Evolutionary conservation across 1,140 invertebrate genomes (phyloP).

Genomic region (Oryctes rhinoceros): DNA sequence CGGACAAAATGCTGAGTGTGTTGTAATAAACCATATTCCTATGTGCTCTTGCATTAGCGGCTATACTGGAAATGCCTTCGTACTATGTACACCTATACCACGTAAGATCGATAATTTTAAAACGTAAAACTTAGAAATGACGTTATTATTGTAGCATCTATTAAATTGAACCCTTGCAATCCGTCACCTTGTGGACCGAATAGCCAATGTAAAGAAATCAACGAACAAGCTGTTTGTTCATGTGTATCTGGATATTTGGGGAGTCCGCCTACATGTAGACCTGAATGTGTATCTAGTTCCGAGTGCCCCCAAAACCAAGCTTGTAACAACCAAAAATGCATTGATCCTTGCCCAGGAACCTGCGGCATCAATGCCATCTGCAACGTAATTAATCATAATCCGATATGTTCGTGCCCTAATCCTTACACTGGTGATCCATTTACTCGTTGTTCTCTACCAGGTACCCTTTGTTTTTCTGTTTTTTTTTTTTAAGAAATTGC

Average conservation of each 20-base stretch:
- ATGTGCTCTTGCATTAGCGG: constrained; percentile 74
- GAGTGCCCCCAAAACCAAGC: constrained; percentile 70
- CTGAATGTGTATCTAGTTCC: constrained; percentile 70
- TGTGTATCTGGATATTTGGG: constrained; percentile 64
- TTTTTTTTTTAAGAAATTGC: background rate
- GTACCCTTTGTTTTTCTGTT: constrained; percentile 35
- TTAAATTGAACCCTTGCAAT: constrained; percentile 58
- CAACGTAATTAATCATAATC: constrained; percentile 69
- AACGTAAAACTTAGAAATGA: background rate
- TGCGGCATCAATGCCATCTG: constrained; percentile 72
- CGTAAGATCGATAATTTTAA: constrained; percentile 61
- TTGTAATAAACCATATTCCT: constrained; percentile 78
- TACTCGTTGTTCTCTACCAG: constrained; percentile 68
- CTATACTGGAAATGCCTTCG: constrained; percentile 77
- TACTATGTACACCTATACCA: constrained; percentile 63
- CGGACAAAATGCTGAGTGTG: constrained; percentile 74
- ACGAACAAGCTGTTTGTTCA: constrained; percentile 65
- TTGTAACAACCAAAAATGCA: constrained; percentile 71
- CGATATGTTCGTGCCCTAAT: constrained; percentile 61
- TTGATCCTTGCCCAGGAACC: constrained; percentile 69
- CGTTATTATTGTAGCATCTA: constrained; percentile 58
- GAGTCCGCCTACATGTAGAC: constrained; percentile 64
- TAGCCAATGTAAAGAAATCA: constrained; percentile 67
- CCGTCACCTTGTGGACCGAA: constrained; percentile 68
- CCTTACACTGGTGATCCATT: constrained; percentile 67